A percentile compares a stretch with the other conserved stretches of the same genome.
These are phyloP conservation scores for Drosophila paulistorum DNA, from an alignment of 1,140 invertebrate genomes.

Conservation along the genomic window DNA sequence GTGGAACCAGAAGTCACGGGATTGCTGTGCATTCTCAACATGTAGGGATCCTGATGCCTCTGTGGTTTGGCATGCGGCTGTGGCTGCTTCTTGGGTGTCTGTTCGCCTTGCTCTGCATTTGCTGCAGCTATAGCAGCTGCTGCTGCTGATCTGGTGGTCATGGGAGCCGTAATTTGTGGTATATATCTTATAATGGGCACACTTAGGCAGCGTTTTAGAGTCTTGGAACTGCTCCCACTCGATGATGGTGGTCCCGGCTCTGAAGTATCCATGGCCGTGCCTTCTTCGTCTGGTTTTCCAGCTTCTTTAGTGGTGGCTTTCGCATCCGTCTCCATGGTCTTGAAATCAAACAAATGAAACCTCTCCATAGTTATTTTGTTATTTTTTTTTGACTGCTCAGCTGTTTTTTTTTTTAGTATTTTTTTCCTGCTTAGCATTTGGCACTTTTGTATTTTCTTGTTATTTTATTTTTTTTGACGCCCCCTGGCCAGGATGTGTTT, in stretches of 20 bases:
- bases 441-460: not conserved
- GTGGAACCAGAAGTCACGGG: conserved; percentile 2
- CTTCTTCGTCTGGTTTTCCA: conserved; percentile 28
- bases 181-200: conserved; percentile 90
- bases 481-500: not conserved
- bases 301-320: conserved; percentile 40
- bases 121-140: conserved; percentile 80
- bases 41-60: conserved; percentile 2
- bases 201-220: conserved; percentile 91
- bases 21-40: conserved; percentile 31
- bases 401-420: conserved; percentile 4
- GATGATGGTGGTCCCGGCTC: conserved; percentile 52
- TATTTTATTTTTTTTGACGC: not conserved
- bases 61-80: not conserved
- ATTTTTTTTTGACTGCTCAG: conserved; percentile 1
- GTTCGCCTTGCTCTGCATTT: conserved; percentile 49
- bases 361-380: not conserved
- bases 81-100: conserved; percentile 64
- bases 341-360: not conserved
- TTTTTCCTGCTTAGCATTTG: not conserved
- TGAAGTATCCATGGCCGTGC: conserved; percentile 59
- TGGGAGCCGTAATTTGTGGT: conserved; percentile 47
- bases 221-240: conserved; percentile 84
- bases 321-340: conserved; percentile 61
- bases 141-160: conserved; percentile 82